A percentile compares a stretch with the other conserved stretches of the same genome.
Conservation (phyloP, 2,888 invertebrate species). For the Alsophila aescularia region DNA sequence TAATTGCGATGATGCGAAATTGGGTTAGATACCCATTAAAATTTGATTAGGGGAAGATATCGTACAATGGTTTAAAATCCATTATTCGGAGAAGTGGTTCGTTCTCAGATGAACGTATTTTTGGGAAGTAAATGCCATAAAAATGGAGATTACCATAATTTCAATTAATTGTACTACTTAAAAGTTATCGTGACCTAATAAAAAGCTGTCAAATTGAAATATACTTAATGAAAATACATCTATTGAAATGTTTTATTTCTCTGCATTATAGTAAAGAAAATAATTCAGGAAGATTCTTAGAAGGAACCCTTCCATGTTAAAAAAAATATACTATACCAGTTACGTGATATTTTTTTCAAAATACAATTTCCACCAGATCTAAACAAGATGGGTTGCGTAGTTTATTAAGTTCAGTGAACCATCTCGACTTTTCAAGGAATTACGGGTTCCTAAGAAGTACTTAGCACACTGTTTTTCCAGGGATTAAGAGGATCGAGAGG, state of each 20-base stretch:
- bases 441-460: constrained; percentile 4
- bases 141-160: no score
- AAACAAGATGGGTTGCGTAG: not conserved
- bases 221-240: no score
- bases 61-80: not conserved
- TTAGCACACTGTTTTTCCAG: constrained; percentile 12
- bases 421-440: constrained; percentile 3
- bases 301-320: no score
- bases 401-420: constrained; percentile 12
- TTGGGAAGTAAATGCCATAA: no score
- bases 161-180: no score
- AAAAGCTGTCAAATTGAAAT: no score
- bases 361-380: constrained; percentile 9
- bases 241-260: no score
- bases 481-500: constrained; percentile 14
- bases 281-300: no score
- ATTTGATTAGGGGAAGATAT: not conserved
- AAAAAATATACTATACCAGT: not conserved
- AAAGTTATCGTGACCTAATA: no score
- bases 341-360: constrained; percentile 1
- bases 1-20: constrained; percentile 17
- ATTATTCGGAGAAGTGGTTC: not conserved
- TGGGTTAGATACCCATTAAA: not conserved
- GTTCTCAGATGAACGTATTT: no score
- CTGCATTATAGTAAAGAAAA: no score